Percentiles rank a stretch among this genome's conserved stretches.
Conservation (phyloP, 64 coral and sea anemone genomes). For the Actinia tenebrosa region DNA sequence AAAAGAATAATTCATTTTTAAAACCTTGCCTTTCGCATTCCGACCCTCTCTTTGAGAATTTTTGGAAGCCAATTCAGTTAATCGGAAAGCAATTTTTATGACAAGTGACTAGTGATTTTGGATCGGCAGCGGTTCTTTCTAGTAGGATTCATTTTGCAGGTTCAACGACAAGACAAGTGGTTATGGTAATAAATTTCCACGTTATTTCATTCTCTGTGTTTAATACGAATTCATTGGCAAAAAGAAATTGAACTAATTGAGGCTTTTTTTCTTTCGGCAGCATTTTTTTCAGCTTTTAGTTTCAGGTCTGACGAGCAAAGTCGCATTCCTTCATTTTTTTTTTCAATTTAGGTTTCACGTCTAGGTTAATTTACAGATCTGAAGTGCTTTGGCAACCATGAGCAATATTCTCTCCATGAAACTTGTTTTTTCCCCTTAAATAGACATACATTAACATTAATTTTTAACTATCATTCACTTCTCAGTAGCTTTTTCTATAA, state of each 20-base stretch:
- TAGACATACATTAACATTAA: neutral
- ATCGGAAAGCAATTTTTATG: no score
- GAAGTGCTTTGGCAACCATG: neutral
- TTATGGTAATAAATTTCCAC: neutral
- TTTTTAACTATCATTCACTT: no score
- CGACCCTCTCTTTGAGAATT: no score
- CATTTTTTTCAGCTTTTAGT: slow-evolving; percentile 40
- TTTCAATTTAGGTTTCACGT: slow-evolving; percentile 18
- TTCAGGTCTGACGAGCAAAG: slow-evolving; percentile 31
- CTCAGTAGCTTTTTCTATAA: no score
- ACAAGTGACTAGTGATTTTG: neutral
- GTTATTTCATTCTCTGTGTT: neutral
- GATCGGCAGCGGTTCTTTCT: neutral
- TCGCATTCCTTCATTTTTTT: neutral
- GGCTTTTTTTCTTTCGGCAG: slow-evolving; percentile 32
- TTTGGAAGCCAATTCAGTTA: no score
- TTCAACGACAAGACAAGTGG: neutral
- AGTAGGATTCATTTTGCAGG: slow-evolving; percentile 4
- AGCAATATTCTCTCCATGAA: neutral
- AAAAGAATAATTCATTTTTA: no score
- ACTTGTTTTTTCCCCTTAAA: no score
- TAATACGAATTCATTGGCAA: neutral
- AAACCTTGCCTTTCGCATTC: no score
- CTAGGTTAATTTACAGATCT: slow-evolving; percentile 4
- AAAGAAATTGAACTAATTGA: neutral